These are phyloP conservation scores for Phylloscopus whistleri DNA, from an alignment of 2,113 vertebrate genomes.

Conservation along the genomic window DNA sequence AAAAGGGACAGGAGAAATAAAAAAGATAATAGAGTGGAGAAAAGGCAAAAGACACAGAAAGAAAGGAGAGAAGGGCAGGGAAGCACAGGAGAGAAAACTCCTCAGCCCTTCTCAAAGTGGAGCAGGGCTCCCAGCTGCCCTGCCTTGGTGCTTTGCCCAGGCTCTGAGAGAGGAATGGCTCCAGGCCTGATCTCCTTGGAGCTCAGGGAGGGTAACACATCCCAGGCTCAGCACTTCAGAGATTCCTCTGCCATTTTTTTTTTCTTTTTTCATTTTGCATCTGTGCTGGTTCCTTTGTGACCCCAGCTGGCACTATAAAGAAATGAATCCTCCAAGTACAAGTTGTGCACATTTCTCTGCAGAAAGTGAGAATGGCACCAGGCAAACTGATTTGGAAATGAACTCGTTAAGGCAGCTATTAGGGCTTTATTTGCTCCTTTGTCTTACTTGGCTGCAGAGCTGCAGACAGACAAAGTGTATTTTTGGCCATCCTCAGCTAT, in stretches of 20 bases:
- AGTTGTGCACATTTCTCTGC: slow-evolving; percentile 26
- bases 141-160: neutral
- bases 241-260: neutral
- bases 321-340: slow-evolving; percentile 33
- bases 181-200: neutral
- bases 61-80: neutral
- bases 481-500: slow-evolving; percentile 23
- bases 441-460: slow-evolving; percentile 46
- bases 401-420: slow-evolving; percentile 1
- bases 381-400: slow-evolving; percentile 25
- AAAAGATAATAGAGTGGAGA: neutral
- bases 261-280: neutral
- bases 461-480: neutral
- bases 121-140: neutral
- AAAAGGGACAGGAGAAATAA: neutral
- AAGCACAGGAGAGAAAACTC: neutral
- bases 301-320: slow-evolving; percentile 10
- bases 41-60: neutral
- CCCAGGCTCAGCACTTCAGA: neutral
- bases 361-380: slow-evolving; percentile 36
- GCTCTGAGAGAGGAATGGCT: neutral
- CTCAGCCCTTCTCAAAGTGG: neutral
- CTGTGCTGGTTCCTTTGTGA: slow-evolving; percentile 24
- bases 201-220: neutral
- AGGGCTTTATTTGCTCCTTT: slow-evolving; percentile 36